Evolutionary conservation across 1,140 invertebrate genomes (phyloP).

Genomic region (Drosophila auraria): DNA sequence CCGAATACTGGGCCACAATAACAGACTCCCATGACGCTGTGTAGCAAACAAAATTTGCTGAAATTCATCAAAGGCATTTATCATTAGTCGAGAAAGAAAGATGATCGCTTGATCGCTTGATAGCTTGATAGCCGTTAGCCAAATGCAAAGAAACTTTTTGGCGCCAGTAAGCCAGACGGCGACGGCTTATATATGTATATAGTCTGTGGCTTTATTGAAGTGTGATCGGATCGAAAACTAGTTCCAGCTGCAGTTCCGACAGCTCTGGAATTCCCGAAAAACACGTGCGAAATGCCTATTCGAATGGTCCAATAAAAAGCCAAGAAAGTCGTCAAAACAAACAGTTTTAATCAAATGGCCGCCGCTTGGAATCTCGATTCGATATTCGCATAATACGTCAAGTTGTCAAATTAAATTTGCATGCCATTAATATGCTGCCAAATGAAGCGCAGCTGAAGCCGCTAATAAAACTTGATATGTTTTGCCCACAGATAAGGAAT

Average conservation of each 20-base stretch:
- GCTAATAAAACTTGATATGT: slow-evolving; percentile 60
- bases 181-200: slow-evolving; percentile 10
- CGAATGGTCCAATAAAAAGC: slow-evolving; percentile 37
- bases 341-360: slow-evolving; percentile 47
- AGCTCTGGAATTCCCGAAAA: slow-evolving; percentile 60
- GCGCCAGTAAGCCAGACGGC: slow-evolving; percentile 59
- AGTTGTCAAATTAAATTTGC: slow-evolving; percentile 69
- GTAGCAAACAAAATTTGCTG: slow-evolving; percentile 67
- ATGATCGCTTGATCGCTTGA: slow-evolving; percentile 43
- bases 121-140: slow-evolving; percentile 31
- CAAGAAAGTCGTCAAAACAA: slow-evolving; percentile 71
- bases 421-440: slow-evolving; percentile 53
- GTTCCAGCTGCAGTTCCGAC: slow-evolving; percentile 25
- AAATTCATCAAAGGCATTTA: slow-evolving; percentile 63
- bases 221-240: slow-evolving; percentile 8
- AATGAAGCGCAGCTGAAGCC: slow-evolving; percentile 48
- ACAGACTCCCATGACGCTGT: slow-evolving; percentile 68
- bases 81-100: slow-evolving; percentile 66
- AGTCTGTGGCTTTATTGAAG: background rate
- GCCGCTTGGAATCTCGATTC: slow-evolving; percentile 13
- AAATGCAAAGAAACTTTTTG: slow-evolving; percentile 64
- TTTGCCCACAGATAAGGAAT: slow-evolving; percentile 41
- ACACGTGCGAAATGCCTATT: slow-evolving; percentile 52
- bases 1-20: slow-evolving; percentile 71
- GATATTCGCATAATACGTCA: slow-evolving; percentile 49